phyloP scores from a whole-genome alignment of 2,888 invertebrate genomes.

The Cosmia trapezina region DNA sequence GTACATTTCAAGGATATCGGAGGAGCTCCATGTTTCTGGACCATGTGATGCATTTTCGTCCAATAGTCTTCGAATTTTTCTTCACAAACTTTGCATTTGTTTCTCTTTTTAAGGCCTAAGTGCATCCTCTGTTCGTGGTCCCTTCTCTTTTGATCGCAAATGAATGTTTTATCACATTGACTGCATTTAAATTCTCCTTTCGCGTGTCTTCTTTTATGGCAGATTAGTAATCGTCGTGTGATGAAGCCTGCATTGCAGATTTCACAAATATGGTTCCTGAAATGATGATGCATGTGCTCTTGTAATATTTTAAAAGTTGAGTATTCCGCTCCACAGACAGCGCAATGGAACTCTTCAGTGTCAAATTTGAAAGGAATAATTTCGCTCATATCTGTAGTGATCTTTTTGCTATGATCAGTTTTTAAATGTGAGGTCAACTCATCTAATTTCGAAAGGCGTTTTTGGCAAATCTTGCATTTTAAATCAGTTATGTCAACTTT shows the following conservation, averaged over 20 bases:
- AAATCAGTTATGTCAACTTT: constrained; percentile 72
- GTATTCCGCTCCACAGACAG: constrained; percentile 63
- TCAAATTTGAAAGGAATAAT: constrained; percentile 72
- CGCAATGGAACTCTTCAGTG: constrained; percentile 51
- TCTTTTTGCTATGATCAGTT: constrained; percentile 44
- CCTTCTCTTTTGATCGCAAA: constrained; percentile 67
- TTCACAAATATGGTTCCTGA: constrained; percentile 69
- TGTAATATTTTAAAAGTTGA: constrained; percentile 67
- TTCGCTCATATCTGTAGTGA: constrained; percentile 57
- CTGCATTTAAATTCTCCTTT: constrained; percentile 80
- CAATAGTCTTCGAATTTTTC: constrained; percentile 75
- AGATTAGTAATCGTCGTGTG: constrained; percentile 56
- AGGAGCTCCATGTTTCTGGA: constrained; percentile 70
- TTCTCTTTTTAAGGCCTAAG: constrained; percentile 67
- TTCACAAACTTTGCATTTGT: constrained; percentile 75
- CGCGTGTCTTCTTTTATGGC: constrained; percentile 64
- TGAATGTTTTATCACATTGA: constrained; percentile 82
- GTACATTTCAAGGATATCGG: constrained; percentile 72
- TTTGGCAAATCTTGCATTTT: constrained; percentile 68
- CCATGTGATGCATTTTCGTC: constrained; percentile 74
- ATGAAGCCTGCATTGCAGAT: constrained; percentile 69
- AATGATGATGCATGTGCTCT: constrained; percentile 73
- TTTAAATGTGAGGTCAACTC: constrained; percentile 55
- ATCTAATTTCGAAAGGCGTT: constrained; percentile 32
- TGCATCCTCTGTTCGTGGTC: constrained; percentile 72